These are phyloP conservation scores for Napeogenes sylphis DNA, from an alignment of 2,888 invertebrate species.

Conservation along the genomic window DNA sequence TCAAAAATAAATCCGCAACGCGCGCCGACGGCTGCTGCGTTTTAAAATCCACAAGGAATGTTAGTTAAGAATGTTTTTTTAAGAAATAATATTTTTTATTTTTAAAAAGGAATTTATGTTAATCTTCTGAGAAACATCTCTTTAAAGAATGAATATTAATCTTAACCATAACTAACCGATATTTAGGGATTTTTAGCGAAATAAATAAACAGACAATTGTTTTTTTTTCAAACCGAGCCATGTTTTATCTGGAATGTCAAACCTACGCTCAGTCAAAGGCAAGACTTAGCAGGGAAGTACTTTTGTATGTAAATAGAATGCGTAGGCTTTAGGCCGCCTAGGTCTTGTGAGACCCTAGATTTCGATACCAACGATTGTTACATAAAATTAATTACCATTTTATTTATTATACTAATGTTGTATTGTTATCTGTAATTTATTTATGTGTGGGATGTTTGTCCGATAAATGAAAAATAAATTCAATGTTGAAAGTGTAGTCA, in stretches of 20 bases:
- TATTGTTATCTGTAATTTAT: not conserved
- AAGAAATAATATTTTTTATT: slow-evolving; percentile 5
- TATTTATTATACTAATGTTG: slow-evolving; percentile 15
- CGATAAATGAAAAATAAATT: not conserved
- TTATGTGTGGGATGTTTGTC: not conserved
- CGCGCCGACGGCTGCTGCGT: slow-evolving; percentile 59
- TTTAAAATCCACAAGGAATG: slow-evolving; percentile 69
- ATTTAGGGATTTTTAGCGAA: no score
- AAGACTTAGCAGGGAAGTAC: slow-evolving; percentile 60
- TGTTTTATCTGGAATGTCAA: slow-evolving; percentile 32
- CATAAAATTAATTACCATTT: slow-evolving; percentile 31
- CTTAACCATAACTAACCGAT: not conserved
- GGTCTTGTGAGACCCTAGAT: slow-evolving; percentile 55
- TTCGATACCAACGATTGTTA: slow-evolving; percentile 37
- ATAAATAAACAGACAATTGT: not conserved
- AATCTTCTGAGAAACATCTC: not conserved
- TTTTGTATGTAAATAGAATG: slow-evolving; percentile 75
- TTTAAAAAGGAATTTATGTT: slow-evolving; percentile 24
- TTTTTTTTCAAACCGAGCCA: slow-evolving; percentile 8
- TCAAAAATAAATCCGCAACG: slow-evolving; percentile 74
- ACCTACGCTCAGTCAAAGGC: slow-evolving; percentile 67
- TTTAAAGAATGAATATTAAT: not conserved
- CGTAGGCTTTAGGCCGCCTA: slow-evolving; percentile 59
- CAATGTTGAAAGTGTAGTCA: not conserved
- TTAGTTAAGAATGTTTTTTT: slow-evolving; percentile 9